A percentile compares a stretch with the other conserved stretches of the same genome.
phyloP scores from a whole-genome alignment of 2,888 invertebrate genomes.

The Neuroscelio doddi region DNA sequence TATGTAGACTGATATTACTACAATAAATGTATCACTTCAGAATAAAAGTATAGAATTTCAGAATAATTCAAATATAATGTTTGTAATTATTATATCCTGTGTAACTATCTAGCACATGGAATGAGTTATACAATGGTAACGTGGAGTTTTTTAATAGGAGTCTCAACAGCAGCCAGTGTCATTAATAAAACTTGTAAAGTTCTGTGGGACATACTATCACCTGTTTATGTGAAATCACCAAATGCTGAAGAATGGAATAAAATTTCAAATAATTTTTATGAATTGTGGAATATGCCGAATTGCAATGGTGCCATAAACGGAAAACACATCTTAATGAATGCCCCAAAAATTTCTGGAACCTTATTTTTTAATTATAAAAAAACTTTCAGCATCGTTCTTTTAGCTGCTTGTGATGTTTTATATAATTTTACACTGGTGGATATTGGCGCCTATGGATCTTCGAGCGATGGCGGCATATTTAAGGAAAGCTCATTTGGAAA shows the following conservation, averaged over 20 bases:
- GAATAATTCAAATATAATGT: no score
- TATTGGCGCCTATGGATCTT: conserved; percentile 19
- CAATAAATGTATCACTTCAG: no score
- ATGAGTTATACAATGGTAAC: no score
- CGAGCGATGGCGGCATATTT: conserved; percentile 14
- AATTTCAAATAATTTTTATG: conserved; percentile 10
- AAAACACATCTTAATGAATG: conserved; percentile 25
- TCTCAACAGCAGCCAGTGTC: conserved; percentile 3
- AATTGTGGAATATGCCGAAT: no score
- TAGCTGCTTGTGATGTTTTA: conserved; percentile 17
- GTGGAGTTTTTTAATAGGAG: conserved; percentile 9
- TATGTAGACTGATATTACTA: no score
- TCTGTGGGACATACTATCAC: conserved; percentile 3
- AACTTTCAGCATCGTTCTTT: conserved; percentile 22
- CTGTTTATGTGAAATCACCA: conserved; percentile 8
- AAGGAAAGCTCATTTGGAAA: conserved; percentile 9
- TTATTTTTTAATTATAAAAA: conserved; percentile 37
- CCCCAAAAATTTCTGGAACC: conserved; percentile 17
- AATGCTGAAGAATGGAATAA: conserved; percentile 9
- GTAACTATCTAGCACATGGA: no score
- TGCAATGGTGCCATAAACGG: conserved; percentile 34
- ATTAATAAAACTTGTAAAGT: conserved; percentile 2
- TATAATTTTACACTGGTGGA: conserved; percentile 25
- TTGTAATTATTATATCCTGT: no score
- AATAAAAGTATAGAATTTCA: no score